Evolutionary conservation across 2,888 invertebrate species (phyloP).

Genomic region (Lysandra coridon): DNA sequence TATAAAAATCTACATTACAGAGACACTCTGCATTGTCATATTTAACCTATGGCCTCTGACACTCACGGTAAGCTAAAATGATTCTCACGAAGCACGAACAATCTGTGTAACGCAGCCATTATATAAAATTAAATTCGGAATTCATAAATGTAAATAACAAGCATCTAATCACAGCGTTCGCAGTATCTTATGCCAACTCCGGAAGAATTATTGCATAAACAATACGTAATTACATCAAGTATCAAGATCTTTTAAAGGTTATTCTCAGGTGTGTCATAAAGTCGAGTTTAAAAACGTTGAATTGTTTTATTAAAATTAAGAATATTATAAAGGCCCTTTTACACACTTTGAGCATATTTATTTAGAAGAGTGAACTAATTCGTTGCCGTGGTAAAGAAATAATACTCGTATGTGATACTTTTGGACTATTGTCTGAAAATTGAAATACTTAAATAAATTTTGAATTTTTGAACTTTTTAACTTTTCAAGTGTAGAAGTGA

Average conservation of each 20-base stretch:
- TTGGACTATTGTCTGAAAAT: too few relatives aligned
- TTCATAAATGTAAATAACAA: conserved; percentile 26
- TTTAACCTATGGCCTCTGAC: not conserved
- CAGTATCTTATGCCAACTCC: not conserved
- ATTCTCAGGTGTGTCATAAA: conserved; percentile 34
- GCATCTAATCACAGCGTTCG: conserved; percentile 14
- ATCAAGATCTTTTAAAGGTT: conserved; percentile 33
- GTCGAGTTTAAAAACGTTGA: conserved; percentile 27
- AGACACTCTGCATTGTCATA: not conserved
- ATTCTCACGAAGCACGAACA: not conserved
- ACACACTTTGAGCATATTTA: not conserved
- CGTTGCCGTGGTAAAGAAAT: too few relatives aligned
- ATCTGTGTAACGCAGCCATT: not conserved
- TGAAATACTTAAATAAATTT: too few relatives aligned
- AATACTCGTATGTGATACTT: too few relatives aligned
- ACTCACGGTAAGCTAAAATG: not conserved
- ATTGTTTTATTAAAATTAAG: not conserved
- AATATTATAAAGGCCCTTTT: not conserved
- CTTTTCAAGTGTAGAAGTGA: too few relatives aligned
- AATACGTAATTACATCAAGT: conserved; percentile 34
- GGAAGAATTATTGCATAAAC: conserved; percentile 29
- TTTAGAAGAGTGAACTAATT: too few relatives aligned
- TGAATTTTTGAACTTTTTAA: too few relatives aligned
- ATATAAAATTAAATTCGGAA: conserved; percentile 16
- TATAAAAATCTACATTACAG: too few relatives aligned